These are phyloP conservation scores for Cheilosia vulpina DNA, from an alignment of 2,888 invertebrate species.

Conservation along the genomic window DNA sequence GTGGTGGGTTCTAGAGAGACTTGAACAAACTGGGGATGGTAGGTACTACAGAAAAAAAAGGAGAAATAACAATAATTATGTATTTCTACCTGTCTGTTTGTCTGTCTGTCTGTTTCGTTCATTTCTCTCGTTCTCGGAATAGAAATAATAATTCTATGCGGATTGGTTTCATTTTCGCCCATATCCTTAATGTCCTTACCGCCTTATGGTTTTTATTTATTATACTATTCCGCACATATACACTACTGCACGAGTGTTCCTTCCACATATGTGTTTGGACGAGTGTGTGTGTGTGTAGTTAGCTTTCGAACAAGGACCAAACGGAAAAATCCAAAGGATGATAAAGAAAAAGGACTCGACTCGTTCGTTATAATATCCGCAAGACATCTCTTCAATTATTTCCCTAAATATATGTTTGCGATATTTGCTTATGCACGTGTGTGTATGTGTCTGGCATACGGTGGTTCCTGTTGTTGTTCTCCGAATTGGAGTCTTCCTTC, in stretches of 20 bases:
- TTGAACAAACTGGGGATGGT: slow-evolving; percentile 44
- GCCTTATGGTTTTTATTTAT: slow-evolving; percentile 73
- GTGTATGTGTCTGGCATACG: slow-evolving; percentile 20
- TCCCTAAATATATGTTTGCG: slow-evolving; percentile 59
- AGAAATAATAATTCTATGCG: slow-evolving; percentile 73
- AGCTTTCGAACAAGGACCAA: slow-evolving; percentile 67
- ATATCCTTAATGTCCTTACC: slow-evolving; percentile 73
- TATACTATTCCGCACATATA: slow-evolving; percentile 54
- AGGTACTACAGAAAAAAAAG: slow-evolving; percentile 48
- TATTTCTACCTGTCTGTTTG: slow-evolving; percentile 73
- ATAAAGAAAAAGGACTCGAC: slow-evolving; percentile 71
- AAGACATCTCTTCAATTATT: slow-evolving; percentile 74
- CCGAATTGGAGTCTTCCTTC: slow-evolving; percentile 22
- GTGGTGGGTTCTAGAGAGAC: not conserved
- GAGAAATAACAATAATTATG: slow-evolving; percentile 71
- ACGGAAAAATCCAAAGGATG: slow-evolving; percentile 66
- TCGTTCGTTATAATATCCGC: slow-evolving; percentile 72
- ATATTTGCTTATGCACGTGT: slow-evolving; percentile 36
- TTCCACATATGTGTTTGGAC: not conserved
- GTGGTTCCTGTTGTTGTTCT: slow-evolving; percentile 46
- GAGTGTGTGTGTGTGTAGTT: slow-evolving; percentile 43
- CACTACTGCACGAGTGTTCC: slow-evolving; percentile 10
- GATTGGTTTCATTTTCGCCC: slow-evolving; percentile 75
- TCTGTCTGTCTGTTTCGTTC: slow-evolving; percentile 61
- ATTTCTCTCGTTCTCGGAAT: slow-evolving; percentile 60